phyloP scores from a whole-genome alignment of 2,113 vertebrate species.

The Ammodramus savannarum region DNA sequence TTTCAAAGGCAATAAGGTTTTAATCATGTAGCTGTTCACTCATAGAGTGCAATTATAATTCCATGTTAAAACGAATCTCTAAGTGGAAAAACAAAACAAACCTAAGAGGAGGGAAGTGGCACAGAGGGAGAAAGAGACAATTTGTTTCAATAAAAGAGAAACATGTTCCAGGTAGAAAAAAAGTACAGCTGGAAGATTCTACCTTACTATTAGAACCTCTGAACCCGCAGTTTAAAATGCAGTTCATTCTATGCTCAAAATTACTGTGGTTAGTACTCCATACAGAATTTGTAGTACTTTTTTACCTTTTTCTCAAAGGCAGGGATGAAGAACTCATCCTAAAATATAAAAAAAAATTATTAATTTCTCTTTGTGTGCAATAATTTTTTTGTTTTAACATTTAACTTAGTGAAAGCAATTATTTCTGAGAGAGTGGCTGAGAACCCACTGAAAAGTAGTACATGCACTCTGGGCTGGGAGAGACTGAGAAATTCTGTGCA shows the following conservation, averaged over 20 bases:
- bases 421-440: neutral
- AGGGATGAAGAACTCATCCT: neutral
- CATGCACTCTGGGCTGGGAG: neutral
- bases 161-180: neutral
- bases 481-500: neutral
- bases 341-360: neutral
- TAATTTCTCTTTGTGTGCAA: neutral
- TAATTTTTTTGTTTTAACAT: neutral
- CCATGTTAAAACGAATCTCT: neutral
- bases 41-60: neutral
- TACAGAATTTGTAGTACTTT: neutral
- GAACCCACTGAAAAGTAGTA: neutral
- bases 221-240: neutral
- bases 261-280: neutral
- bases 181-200: neutral
- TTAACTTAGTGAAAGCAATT: neutral
- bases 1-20: neutral
- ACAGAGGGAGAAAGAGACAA: accelerated
- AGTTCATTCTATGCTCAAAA: neutral
- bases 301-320: neutral
- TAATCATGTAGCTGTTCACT: neutral
- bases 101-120: accelerated
- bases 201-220: neutral
- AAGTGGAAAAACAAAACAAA: neutral
- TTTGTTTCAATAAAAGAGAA: neutral